Evolutionary conservation across 2,888 invertebrate species (phyloP), one percentile per base, ranked within the genome.

Genomic region (Meliscaeva auricollis): DNA sequence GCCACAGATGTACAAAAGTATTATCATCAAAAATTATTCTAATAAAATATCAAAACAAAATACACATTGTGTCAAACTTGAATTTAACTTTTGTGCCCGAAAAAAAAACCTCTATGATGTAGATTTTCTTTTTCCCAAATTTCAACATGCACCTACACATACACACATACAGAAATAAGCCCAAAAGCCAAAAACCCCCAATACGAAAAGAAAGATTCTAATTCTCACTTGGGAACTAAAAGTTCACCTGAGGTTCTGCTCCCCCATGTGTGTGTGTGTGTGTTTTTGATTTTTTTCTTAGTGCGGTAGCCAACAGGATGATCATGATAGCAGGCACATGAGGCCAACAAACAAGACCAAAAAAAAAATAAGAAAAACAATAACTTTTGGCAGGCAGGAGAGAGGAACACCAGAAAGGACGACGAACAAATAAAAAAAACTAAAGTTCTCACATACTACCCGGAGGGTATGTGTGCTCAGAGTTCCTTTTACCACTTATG

Each of bases 401-500:
- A 11, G 35, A 38, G 9, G 9, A 32, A 38, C 32, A 38, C 35
- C 35, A 50, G 35, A 20, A 66, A 35, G 50, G 32, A 50, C 22
- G 41, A 56, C 56, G 66, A 75, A 58, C 30, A 54, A 38, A 38
- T 38, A 38, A 26, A 26, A 54, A 52, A 62, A 62, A 22, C 17
- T 38, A 74, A 85, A 73, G 68, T 85, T 77, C 81, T 85, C 85
- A 77, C 77, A 81, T 69, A 77, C 48, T 64, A 73, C 64, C 85
- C 81, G 64, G 72, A 81, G 85, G 85, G 85, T 64, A 32, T 64
- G 56, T 38, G 62, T 81, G 76, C 68, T 46, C 48, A 72, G 81
- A 85, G 72, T 85, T 85, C 62, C 68, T 74, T 54, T 80, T 74
- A 68, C 73, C 77, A 85, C 81, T 85, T 85, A 85, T 85, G 85